Percentiles rank a stretch among this genome's conserved stretches.
These are phyloP conservation scores for Ciconia stormi DNA, from an alignment of 2,113 vertebrate genomes.

Conservation along the genomic window DNA sequence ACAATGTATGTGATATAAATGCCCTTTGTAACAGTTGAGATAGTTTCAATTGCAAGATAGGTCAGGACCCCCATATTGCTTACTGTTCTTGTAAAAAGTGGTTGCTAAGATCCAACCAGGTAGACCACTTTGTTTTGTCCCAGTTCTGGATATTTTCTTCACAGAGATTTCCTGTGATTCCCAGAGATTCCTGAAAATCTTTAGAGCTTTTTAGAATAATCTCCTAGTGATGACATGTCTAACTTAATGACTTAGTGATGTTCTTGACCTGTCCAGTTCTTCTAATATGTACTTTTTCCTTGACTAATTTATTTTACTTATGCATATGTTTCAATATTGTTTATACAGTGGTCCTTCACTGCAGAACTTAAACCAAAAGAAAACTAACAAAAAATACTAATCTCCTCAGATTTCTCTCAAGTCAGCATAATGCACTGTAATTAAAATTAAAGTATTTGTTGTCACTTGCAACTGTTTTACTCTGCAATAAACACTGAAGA, in stretches of 20 bases:
- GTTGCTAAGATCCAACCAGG: neutral
- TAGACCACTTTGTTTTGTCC: neutral
- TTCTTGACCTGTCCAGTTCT: neutral
- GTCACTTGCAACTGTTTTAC: neutral
- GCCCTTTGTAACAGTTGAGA: neutral
- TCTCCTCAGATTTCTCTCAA: neutral
- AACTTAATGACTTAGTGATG: neutral
- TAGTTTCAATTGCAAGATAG: neutral
- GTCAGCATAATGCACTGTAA: neutral
- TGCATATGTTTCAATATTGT: neutral
- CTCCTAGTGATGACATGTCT: neutral
- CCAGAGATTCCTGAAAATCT: neutral
- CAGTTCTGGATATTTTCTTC: neutral
- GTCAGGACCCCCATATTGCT: neutral
- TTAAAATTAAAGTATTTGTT: neutral
- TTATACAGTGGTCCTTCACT: neutral
- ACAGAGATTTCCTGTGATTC: neutral
- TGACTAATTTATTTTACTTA: neutral
- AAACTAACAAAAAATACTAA: neutral
- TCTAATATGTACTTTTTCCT: neutral
- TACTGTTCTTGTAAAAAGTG: neutral
- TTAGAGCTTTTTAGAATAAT: neutral
- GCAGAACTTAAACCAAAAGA: neutral
- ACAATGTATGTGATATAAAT: neutral
- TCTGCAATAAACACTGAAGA: neutral